Evolutionary conservation across 2,113 vertebrate species (phyloP).

Genomic region (Nanorana parkeri): DNA sequence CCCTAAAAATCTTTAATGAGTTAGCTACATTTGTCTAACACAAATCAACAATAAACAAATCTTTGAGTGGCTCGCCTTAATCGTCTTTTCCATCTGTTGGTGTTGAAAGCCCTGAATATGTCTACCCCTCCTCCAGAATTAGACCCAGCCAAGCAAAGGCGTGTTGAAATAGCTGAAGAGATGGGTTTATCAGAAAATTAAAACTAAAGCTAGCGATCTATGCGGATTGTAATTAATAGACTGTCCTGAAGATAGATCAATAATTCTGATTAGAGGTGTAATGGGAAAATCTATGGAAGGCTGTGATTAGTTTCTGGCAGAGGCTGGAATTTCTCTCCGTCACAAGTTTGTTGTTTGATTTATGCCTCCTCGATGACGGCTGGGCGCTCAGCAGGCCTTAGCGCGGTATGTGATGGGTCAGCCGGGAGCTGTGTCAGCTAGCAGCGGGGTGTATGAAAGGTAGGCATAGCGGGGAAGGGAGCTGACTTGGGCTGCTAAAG

Average conservation of each 20-base stretch:
- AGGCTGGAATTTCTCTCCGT: neutral
- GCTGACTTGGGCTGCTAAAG: constrained; percentile 11
- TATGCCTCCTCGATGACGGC: neutral
- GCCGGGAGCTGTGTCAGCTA: constrained; percentile 35
- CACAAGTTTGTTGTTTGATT: constrained; percentile 23
- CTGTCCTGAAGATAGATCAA: constrained; percentile 29
- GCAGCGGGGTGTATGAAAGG: neutral
- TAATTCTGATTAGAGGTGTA: constrained; percentile 52
- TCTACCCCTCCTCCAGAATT: neutral
- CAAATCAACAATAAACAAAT: too few relatives aligned
- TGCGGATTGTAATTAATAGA: constrained; percentile 45
- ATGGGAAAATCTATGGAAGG: constrained; percentile 50
- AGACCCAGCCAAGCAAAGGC: neutral
- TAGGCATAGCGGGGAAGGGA: constrained; percentile 5
- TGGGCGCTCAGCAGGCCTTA: constrained; percentile 1
- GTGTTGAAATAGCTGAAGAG: neutral
- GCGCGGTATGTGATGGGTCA: constrained; percentile 3
- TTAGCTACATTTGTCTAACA: too few relatives aligned
- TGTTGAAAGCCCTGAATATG: too few relatives aligned
- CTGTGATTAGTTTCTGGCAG: constrained; percentile 49
- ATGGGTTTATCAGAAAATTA: constrained; percentile 15
- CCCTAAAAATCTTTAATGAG: too few relatives aligned
- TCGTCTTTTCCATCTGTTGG: too few relatives aligned
- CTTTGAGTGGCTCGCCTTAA: too few relatives aligned
- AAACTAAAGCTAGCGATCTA: constrained; percentile 19